phyloP scores from a whole-genome alignment of 2,888 invertebrate species.

The Hirtodrosophila cameraria region DNA sequence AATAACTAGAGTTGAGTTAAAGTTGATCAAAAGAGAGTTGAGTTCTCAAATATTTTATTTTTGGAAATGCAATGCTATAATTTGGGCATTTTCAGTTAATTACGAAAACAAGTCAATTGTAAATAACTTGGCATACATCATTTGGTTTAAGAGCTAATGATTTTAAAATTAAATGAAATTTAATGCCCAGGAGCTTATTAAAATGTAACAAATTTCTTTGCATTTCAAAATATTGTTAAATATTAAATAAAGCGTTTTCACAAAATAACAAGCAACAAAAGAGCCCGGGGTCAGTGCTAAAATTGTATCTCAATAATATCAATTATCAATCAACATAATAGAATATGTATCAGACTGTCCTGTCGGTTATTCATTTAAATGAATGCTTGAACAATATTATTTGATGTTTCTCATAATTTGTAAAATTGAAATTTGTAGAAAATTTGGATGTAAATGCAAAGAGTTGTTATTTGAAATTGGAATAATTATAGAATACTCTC shows the following conservation, averaged over 20 bases:
- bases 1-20: no score
- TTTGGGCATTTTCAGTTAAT: no score
- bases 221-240: background rate
- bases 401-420: background rate
- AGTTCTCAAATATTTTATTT: no score
- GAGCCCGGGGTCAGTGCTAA: background rate
- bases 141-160: no score
- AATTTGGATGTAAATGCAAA: slow-evolving; percentile 53
- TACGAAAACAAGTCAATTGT: no score
- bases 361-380: slow-evolving; percentile 6
- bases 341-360: background rate
- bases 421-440: slow-evolving; percentile 44
- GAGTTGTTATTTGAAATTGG: slow-evolving; percentile 40
- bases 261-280: slow-evolving; percentile 8
- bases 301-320: background rate
- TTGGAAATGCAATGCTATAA: no score
- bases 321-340: background rate
- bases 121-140: no score
- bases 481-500: slow-evolving; percentile 16
- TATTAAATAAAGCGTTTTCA: background rate
- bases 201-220: no score
- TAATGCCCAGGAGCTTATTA: no score
- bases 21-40: no score
- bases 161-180: no score
- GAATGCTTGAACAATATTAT: background rate